Conservation (phyloP, 1,140 invertebrate genomes). For the Drosophila leontia region DNA sequence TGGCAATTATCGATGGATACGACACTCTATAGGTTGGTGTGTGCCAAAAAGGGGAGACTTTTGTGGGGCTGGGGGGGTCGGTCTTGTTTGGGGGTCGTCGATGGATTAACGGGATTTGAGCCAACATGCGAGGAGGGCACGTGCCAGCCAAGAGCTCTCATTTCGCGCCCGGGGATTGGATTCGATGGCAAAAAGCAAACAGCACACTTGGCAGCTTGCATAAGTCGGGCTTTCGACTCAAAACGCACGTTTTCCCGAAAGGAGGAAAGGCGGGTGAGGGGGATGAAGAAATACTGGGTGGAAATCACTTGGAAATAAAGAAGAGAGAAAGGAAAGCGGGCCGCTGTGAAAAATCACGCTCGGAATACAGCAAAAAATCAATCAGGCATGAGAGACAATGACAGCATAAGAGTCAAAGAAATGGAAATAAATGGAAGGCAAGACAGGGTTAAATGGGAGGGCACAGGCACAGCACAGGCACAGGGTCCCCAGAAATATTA, state of each 20-base stretch:
- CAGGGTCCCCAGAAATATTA: too few species aligned
- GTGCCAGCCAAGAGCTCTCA: constrained; percentile 32
- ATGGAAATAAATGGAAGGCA: constrained; percentile 10
- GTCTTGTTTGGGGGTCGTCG: constrained; percentile 15
- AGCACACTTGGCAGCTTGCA: constrained; percentile 27
- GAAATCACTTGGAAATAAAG: not conserved
- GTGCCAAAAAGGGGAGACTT: not conserved
- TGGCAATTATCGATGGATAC: constrained; percentile 7
- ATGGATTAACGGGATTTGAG: constrained; percentile 40
- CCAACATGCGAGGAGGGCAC: constrained; percentile 35
- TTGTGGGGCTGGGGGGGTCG: not conserved
- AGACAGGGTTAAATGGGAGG: not conserved
- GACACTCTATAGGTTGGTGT: not conserved
- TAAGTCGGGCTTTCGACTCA: constrained; percentile 30
- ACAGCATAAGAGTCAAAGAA: constrained; percentile 17
- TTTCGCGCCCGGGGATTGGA: constrained; percentile 22
- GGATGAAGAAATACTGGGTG: not conserved
- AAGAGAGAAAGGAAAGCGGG: constrained; percentile 32
- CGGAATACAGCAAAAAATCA: constrained; percentile 40
- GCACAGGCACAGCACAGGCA: not conserved
- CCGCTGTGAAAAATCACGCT: constrained; percentile 38
- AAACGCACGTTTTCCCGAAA: constrained; percentile 14
- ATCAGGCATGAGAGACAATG: constrained; percentile 37
- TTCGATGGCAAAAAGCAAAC: constrained; percentile 6
- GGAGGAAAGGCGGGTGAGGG: not conserved